Conservation (phyloP, 2,113 vertebrate genomes). For the Mastomys natalensis region DNA sequence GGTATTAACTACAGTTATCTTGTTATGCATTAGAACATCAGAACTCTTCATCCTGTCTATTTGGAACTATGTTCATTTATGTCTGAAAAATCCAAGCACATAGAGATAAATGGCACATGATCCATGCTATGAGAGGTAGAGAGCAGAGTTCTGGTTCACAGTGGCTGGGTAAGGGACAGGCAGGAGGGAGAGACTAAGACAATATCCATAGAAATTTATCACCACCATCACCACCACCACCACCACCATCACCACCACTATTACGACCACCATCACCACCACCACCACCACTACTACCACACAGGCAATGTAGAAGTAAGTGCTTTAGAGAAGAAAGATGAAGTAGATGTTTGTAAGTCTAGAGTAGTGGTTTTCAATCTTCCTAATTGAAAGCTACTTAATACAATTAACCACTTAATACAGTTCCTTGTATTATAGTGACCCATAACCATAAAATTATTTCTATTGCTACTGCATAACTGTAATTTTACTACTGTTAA, state of each 20-base stretch:
- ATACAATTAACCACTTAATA: not conserved
- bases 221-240: not conserved
- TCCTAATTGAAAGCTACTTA: not conserved
- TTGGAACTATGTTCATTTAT: not conserved
- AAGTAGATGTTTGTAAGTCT: not conserved
- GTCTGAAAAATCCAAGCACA: not conserved
- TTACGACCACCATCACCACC: too few relatives aligned
- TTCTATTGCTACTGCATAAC: not conserved
- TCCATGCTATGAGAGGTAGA: not conserved
- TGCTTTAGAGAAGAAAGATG: not conserved
- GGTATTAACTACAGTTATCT: not conserved
- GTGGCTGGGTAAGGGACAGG: not conserved
- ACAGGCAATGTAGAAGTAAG: not conserved
- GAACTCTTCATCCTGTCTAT: not conserved
- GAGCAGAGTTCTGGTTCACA: not conserved
- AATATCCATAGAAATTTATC: not conserved
- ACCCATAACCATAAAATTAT: not conserved
- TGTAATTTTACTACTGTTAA: not conserved
- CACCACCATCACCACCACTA: too few relatives aligned
- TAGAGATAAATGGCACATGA: not conserved
- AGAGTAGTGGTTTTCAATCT: not conserved
- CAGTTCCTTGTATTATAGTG: not conserved
- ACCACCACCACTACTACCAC: too few relatives aligned
- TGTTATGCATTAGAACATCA: not conserved
- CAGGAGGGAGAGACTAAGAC: not conserved